phyloP scores from a whole-genome alignment of 1,140 invertebrate genomes.

The Drusus annulatus region DNA sequence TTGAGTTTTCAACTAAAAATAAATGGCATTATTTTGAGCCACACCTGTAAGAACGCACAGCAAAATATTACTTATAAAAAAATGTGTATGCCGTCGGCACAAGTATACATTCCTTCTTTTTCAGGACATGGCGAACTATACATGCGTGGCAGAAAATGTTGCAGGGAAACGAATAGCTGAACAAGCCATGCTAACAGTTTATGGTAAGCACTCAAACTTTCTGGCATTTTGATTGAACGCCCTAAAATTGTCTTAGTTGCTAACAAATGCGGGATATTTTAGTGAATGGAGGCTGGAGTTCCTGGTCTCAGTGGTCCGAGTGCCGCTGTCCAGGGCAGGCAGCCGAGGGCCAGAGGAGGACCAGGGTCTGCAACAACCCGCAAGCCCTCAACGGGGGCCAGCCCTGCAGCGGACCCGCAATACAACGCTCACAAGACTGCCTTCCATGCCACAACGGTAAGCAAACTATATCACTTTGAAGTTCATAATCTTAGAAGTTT shows the following conservation, averaged over 20 bases:
- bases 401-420: slow-evolving; percentile 83
- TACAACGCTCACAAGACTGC: slow-evolving; percentile 88
- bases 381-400: slow-evolving; percentile 90
- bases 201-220: slow-evolving; percentile 88
- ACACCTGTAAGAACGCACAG: too few relatives aligned
- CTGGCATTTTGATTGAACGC: too few relatives aligned
- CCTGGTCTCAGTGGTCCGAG: slow-evolving; percentile 91
- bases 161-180: slow-evolving; percentile 90
- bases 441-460: slow-evolving; percentile 78
- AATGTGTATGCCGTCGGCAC: too few relatives aligned
- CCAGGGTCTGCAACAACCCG: slow-evolving; percentile 89
- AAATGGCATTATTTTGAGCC: too few relatives aligned
- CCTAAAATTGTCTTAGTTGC: too few relatives aligned
- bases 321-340: slow-evolving; percentile 80
- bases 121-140: slow-evolving; percentile 94
- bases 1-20: too few relatives aligned
- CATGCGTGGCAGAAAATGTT: slow-evolving; percentile 95
- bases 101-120: not conserved
- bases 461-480: not conserved
- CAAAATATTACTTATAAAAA: too few relatives aligned
- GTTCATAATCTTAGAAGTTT: too few relatives aligned
- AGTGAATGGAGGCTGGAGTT: slow-evolving; percentile 95
- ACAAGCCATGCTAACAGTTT: slow-evolving; percentile 91
- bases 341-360: slow-evolving; percentile 82
- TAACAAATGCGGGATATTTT: slow-evolving; percentile 45